phyloP scores from a whole-genome alignment of 2,113 vertebrate species.

The Dendrocopos noguchii region DNA sequence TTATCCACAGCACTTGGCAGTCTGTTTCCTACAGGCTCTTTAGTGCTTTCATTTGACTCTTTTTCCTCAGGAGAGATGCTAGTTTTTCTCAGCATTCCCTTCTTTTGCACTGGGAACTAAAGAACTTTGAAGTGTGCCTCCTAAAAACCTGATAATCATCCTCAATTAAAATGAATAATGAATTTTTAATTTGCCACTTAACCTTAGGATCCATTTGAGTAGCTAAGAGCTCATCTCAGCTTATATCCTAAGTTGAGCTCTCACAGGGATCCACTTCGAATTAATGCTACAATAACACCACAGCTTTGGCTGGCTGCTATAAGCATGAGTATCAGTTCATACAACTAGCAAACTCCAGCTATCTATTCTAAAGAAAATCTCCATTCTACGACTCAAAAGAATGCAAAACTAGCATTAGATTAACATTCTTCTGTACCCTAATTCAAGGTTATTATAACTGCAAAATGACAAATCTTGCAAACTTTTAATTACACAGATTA shows the following conservation, averaged over 20 bases:
- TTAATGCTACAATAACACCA: constrained; percentile 58
- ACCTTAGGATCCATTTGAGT: constrained; percentile 72
- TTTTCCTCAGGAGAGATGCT: constrained; percentile 30
- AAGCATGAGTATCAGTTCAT: not conserved
- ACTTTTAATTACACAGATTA: not conserved
- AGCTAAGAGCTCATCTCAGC: constrained; percentile 69
- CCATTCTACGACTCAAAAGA: not conserved
- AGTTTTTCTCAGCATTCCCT: constrained; percentile 17
- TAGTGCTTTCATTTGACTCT: constrained; percentile 19
- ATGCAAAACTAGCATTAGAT: not conserved
- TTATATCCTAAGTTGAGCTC: constrained; percentile 67
- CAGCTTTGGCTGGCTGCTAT: constrained; percentile 49
- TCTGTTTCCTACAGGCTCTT: constrained; percentile 30
- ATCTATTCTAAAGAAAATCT: not conserved
- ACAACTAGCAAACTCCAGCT: not conserved
- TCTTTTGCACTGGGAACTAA: constrained; percentile 64
- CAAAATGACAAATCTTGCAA: not conserved
- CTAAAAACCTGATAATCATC: constrained; percentile 68
- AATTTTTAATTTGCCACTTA: constrained; percentile 79
- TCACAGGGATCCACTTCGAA: constrained; percentile 69
- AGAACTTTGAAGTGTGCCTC: constrained; percentile 65
- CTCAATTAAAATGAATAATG: constrained; percentile 78
- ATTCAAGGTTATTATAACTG: not conserved
- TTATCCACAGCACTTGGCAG: constrained; percentile 4
- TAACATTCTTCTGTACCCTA: not conserved